These are phyloP conservation scores for Ophion ventricosus DNA, from an alignment of 2,888 invertebrate species.

Conservation along the genomic window DNA sequence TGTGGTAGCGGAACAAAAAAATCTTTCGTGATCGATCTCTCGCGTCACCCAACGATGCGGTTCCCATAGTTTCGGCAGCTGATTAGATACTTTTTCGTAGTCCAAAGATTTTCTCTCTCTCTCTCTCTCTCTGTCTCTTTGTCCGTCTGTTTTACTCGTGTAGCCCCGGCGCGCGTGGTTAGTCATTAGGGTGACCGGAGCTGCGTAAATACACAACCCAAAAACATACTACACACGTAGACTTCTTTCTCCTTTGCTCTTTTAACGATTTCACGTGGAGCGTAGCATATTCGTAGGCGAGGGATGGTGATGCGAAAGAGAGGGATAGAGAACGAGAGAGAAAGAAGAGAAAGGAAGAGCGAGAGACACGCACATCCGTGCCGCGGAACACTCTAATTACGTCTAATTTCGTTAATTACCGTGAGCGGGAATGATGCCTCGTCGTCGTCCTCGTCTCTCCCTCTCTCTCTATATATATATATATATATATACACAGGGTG, in stretches of 20 bases:
- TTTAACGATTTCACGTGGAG: constrained; percentile 36
- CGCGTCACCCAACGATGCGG: constrained; percentile 22
- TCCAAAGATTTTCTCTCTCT: constrained; percentile 39
- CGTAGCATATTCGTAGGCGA: constrained; percentile 37
- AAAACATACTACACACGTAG: constrained; percentile 63
- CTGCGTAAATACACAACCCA: constrained; percentile 71
- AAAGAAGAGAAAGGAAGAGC: constrained; percentile 12
- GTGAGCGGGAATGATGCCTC: constrained; percentile 65
- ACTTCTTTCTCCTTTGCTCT: constrained; percentile 43
- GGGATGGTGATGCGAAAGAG: constrained; percentile 18
- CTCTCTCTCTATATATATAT: constrained; percentile 1
- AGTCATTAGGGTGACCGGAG: constrained; percentile 75
- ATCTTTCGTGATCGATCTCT: constrained; percentile 7
- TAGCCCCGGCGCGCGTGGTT: constrained; percentile 67
- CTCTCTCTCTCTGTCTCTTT: constrained; percentile 10
- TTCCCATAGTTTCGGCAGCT: constrained; percentile 66
- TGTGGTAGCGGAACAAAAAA: not conserved
- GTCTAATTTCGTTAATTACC: constrained; percentile 82
- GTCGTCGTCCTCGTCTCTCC: constrained; percentile 39
- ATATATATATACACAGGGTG: not conserved
- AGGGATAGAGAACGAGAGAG: constrained; percentile 4
- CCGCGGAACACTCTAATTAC: constrained; percentile 79
- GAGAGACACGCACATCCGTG: constrained; percentile 54
- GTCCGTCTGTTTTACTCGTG: constrained; percentile 45
- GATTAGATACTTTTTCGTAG: constrained; percentile 59